These are phyloP conservation scores for Sinosuthora webbiana DNA, from an alignment of 2,113 vertebrate species.

Conservation along the genomic window DNA sequence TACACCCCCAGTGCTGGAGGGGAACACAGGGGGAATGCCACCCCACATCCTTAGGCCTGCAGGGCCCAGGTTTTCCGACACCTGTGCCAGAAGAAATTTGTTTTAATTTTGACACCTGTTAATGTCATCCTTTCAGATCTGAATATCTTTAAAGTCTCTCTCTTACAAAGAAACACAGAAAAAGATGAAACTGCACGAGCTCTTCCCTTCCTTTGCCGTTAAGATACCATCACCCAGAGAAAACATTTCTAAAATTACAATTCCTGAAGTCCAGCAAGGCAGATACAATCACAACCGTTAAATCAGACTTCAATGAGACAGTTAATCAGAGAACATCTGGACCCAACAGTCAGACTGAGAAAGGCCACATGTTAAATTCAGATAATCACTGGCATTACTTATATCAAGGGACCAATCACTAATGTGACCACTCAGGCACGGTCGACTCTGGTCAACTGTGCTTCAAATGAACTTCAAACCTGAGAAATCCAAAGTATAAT, in stretches of 20 bases:
- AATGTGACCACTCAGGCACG: slow-evolving; percentile 40
- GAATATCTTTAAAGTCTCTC: neutral
- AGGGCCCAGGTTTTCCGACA: neutral
- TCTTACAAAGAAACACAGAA: neutral
- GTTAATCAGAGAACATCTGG: slow-evolving; percentile 76
- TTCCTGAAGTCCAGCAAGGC: slow-evolving; percentile 62
- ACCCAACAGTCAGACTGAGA: slow-evolving; percentile 69
- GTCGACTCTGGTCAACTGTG: slow-evolving; percentile 44
- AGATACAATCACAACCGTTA: slow-evolving; percentile 56
- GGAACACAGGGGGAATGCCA: neutral
- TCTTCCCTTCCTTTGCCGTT: slow-evolving; percentile 44
- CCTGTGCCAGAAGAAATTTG: neutral
- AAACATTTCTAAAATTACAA: slow-evolving; percentile 40
- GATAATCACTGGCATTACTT: slow-evolving; percentile 70
- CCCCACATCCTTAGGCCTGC: too few relatives aligned
- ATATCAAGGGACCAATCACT: slow-evolving; percentile 71
- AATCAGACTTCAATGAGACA: slow-evolving; percentile 67
- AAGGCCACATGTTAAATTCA: slow-evolving; percentile 75
- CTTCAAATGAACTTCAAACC: slow-evolving; percentile 14
- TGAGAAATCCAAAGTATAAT: neutral
- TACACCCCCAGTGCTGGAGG: too few relatives aligned
- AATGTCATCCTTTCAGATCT: neutral
- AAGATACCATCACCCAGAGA: slow-evolving; percentile 10
- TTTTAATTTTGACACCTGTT: neutral
- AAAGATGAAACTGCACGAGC: neutral